Evolutionary conservation across 2,888 invertebrate species (phyloP).

Genomic region (Stegophylla sp.): DNA sequence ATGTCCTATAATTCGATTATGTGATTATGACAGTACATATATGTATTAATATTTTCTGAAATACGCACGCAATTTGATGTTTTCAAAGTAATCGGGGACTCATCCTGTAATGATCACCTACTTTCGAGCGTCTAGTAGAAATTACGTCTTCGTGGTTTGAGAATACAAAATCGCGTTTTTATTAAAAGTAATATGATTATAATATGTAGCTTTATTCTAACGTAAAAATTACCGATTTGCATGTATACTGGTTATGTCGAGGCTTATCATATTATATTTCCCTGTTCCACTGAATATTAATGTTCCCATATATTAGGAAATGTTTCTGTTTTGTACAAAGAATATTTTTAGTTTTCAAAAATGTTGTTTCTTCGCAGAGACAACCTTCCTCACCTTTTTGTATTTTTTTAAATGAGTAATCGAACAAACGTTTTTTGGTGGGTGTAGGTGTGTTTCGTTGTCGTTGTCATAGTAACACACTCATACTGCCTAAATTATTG

Average conservation of each 20-base stretch:
- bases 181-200: not conserved
- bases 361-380: not conserved
- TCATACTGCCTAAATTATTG: not conserved
- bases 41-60: not conserved
- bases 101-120: not conserved
- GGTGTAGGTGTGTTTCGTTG: not conserved
- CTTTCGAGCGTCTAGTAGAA: not conserved
- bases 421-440: conserved; percentile 28
- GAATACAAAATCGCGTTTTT: not conserved
- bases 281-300: not conserved
- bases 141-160: not conserved
- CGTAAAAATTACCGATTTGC: no score
- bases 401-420: conserved; percentile 19
- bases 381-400: not conserved
- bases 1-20: not conserved
- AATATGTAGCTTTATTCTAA: not conserved
- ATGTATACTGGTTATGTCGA: no score
- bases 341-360: not conserved
- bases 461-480: conserved; percentile 41
- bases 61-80: not conserved
- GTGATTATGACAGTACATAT: not conserved
- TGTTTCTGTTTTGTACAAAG: not conserved
- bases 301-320: not conserved
- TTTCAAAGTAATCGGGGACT: not conserved
- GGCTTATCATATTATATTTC: no score